Percentiles rank a stretch among this genome's conserved stretches.
Conservation (phyloP, 2,113 vertebrate genomes). For the Tyrannus savana region DNA sequence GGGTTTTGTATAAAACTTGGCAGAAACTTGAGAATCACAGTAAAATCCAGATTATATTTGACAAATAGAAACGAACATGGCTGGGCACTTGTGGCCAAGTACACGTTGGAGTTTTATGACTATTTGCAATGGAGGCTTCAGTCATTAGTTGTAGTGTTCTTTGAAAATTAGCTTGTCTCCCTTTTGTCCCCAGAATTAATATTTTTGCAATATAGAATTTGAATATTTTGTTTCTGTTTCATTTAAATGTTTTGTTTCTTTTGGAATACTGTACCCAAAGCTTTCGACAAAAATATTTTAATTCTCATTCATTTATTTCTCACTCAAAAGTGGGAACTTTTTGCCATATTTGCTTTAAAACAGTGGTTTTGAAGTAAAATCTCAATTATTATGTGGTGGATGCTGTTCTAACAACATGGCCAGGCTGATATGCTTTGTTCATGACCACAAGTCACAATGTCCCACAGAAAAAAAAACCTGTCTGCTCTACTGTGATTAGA, state of each 20-base stretch:
- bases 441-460: neutral
- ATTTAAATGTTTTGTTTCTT: neutral
- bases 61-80: neutral
- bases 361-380: neutral
- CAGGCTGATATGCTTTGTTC: neutral
- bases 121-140: neutral
- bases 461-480: neutral
- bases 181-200: neutral
- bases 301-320: neutral
- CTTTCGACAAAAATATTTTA: neutral
- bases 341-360: neutral
- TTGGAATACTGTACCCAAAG: neutral
- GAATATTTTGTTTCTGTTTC: neutral
- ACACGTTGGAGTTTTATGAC: neutral
- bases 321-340: neutral
- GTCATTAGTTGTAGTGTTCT: neutral
- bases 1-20: slow-evolving; percentile 67
- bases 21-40: slow-evolving; percentile 70
- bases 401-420: neutral
- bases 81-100: neutral
- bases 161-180: neutral
- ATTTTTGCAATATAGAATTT: neutral
- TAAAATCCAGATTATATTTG: slow-evolving; percentile 8
- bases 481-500: neutral
- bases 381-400: neutral